phyloP scores from a whole-genome alignment of 2,888 invertebrate genomes.

The Anticlea derivata region DNA sequence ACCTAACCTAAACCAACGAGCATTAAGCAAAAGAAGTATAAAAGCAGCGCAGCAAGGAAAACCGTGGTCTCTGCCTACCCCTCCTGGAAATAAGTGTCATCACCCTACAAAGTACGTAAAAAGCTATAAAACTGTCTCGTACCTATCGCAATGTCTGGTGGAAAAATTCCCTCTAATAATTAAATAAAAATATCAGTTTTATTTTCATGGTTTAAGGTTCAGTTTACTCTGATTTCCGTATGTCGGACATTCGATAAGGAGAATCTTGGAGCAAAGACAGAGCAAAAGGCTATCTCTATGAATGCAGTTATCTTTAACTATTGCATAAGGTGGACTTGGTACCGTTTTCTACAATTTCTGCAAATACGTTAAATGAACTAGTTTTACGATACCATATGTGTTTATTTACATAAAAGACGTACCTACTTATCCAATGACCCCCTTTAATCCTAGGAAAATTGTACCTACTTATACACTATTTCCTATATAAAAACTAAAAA shows the following conservation, averaged over 20 bases:
- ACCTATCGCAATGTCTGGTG: slow-evolving; percentile 23
- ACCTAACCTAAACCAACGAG: too few relatives aligned
- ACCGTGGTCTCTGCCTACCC: too few relatives aligned
- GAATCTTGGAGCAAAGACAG: slow-evolving; percentile 14
- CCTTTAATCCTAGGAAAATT: too few relatives aligned
- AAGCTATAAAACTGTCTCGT: slow-evolving; percentile 22
- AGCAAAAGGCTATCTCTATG: slow-evolving; percentile 24
- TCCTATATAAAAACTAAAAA: too few relatives aligned
- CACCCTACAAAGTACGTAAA: background rate
- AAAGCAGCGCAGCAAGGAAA: too few relatives aligned
- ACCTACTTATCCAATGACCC: too few relatives aligned
- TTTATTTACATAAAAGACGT: background rate
- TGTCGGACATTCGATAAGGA: slow-evolving; percentile 24
- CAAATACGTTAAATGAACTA: background rate
- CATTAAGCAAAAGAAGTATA: too few relatives aligned
- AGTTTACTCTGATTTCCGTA: slow-evolving; percentile 15
- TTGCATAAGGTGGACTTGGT: slow-evolving; percentile 34
- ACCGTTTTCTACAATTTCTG: background rate
- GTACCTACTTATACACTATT: too few relatives aligned
- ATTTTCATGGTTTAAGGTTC: slow-evolving; percentile 23
- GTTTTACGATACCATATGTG: background rate
- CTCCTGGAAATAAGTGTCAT: too few relatives aligned
- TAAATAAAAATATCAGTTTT: slow-evolving; percentile 16
- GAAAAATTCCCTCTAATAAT: slow-evolving; percentile 31
- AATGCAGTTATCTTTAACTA: slow-evolving; percentile 25